Evolutionary conservation across 2,113 vertebrate genomes (phyloP).

Genomic region (Rhinopomastus cyanomelas): DNA sequence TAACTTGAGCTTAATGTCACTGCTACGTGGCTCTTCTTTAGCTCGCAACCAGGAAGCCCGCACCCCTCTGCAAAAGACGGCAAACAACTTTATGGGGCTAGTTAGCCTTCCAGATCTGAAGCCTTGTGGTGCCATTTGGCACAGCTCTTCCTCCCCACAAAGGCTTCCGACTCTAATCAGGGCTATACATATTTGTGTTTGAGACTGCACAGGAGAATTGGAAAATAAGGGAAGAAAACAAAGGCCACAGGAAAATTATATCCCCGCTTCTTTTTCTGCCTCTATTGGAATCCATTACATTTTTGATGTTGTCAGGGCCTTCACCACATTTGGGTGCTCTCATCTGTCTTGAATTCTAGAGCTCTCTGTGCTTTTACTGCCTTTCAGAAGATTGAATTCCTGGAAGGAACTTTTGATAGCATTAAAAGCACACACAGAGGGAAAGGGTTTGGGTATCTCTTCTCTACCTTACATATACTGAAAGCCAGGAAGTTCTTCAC

Average conservation of each 20-base stretch:
- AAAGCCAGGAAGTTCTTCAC: background rate
- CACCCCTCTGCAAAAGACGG: background rate
- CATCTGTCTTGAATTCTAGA: background rate
- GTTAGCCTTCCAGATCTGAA: background rate
- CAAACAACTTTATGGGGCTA: rapidly evolving
- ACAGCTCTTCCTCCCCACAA: background rate
- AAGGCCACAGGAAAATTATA: background rate
- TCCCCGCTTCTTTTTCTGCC: background rate
- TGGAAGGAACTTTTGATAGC: constrained; percentile 9
- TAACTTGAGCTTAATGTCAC: background rate
- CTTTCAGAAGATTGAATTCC: constrained; percentile 22
- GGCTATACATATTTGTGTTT: background rate
- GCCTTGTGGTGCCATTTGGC: background rate
- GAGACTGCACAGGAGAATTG: background rate
- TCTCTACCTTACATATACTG: background rate
- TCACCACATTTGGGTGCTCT: background rate
- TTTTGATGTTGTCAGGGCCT: background rate
- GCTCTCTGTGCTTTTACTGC: background rate
- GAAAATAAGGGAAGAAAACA: background rate
- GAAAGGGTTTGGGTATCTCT: background rate
- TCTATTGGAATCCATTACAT: background rate
- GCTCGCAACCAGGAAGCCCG: background rate
- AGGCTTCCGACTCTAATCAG: constrained; percentile 25
- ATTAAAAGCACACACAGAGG: background rate
- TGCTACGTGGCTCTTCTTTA: background rate